These are phyloP conservation scores for Lutjanus erythropterus DNA, from an alignment of 2,113 vertebrate genomes.

Conservation along the genomic window DNA sequence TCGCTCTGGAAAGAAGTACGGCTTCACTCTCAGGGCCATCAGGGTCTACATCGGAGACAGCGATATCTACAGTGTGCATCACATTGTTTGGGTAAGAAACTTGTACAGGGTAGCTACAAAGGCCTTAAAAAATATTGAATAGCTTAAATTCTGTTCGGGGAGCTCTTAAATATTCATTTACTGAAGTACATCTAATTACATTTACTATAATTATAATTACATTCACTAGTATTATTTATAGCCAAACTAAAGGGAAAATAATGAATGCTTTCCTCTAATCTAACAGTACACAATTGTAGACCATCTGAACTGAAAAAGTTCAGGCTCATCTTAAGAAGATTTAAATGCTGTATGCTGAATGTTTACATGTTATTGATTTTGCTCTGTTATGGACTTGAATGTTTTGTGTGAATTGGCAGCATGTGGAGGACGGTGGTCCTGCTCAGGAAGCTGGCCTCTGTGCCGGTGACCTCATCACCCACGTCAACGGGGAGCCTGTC, in stretches of 20 bases:
- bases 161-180: too few species aligned
- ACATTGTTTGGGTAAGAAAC: constrained; percentile 92
- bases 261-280: not conserved
- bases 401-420: constrained; percentile 78
- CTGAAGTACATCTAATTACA: too few species aligned
- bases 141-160: too few species aligned
- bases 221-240: not conserved
- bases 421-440: constrained; percentile 93
- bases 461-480: constrained; percentile 96
- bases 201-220: not conserved
- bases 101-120: too few species aligned
- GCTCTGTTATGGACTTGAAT: not conserved
- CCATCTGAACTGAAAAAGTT: not conserved
- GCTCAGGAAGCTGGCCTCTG: constrained; percentile 94
- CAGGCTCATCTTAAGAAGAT: not conserved
- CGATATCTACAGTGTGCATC: constrained; percentile 94
- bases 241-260: not conserved
- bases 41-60: constrained; percentile 95
- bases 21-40: constrained; percentile 94
- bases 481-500: constrained; percentile 95
- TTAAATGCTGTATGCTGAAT: not conserved
- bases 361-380: not conserved
- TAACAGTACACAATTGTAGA: not conserved
- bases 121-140: too few species aligned
- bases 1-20: constrained; percentile 94